A percentile compares a stretch with the other conserved stretches of the same genome.
phyloP scores from a whole-genome alignment of 2,888 invertebrate genomes.

The Drosophila nr. perissopoda region DNA sequence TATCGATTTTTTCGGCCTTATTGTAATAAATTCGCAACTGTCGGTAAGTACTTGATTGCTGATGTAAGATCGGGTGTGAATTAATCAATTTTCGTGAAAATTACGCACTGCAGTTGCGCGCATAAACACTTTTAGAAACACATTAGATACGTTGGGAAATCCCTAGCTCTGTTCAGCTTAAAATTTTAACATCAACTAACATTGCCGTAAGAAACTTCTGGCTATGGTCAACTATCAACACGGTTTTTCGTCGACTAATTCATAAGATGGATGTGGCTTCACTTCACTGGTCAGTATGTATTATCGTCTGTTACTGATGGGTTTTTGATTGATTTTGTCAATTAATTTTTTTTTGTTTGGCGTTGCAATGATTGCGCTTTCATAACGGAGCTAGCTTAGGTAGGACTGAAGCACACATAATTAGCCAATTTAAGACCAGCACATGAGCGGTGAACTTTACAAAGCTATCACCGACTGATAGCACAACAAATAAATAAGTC shows the following conservation, averaged over 20 bases:
- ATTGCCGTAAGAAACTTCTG: conserved; percentile 5
- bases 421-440: conserved; percentile 41
- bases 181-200: conserved; percentile 68
- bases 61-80: conserved; percentile 4
- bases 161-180: conserved; percentile 45
- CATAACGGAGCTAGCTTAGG: conserved; percentile 20
- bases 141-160: background rate
- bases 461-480: conserved; percentile 38
- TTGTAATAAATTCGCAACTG: conserved; percentile 67
- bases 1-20: conserved; percentile 74
- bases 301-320: conserved; percentile 48
- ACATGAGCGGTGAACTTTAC: conserved; percentile 9
- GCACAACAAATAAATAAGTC: background rate
- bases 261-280: conserved; percentile 30
- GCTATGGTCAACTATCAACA: conserved; percentile 19
- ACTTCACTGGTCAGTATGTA: conserved; percentile 4
- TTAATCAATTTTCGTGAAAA: conserved; percentile 1
- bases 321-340: conserved; percentile 70
- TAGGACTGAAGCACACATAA: conserved; percentile 28
- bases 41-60: conserved; percentile 67
- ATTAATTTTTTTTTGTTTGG: conserved; percentile 25
- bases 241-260: conserved; percentile 3
- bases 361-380: conserved; percentile 17
- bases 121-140: conserved; percentile 21
- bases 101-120: background rate